A percentile compares a stretch with the other conserved stretches of the same genome.
These are phyloP conservation scores for Mus musculus DNA, from an alignment of 2,113 vertebrate species.

Conservation along the genomic window GRCm39 chr5:62218001-62218500, in stretches of 20 bases:
- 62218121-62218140: background rate
- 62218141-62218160: background rate
- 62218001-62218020: background rate
- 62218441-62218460: background rate
- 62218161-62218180: background rate
- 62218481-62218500: background rate
- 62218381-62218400: background rate
- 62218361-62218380: background rate
- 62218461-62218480: background rate
- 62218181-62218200: background rate
- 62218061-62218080: constrained; percentile 10
- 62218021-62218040: background rate
- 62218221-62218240: no score
- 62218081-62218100: background rate
- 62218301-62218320: background rate
- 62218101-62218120: background rate
- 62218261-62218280: background rate
- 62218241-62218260: no score
- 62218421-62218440: background rate
- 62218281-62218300: background rate
- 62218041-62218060: background rate
- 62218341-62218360: background rate
- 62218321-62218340: background rate
- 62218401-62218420: background rate
- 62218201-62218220: background rate